Conservation (phyloP, 2,888 invertebrate genomes). For the Andrena camellia region DNA sequence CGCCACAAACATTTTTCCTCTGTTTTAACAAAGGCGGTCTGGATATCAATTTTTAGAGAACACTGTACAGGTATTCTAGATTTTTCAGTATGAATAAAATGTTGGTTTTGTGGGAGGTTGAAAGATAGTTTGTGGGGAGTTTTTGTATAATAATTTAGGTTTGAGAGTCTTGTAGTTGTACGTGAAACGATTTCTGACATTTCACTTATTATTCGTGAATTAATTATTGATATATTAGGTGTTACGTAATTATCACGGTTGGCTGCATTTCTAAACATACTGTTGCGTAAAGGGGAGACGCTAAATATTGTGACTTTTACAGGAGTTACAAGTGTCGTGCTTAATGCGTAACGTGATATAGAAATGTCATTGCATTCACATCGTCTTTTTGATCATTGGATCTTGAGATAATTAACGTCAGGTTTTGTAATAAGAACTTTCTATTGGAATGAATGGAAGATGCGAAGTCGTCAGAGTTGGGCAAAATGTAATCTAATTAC, state of each 20-base stretch:
- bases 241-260: background rate
- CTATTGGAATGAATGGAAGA: background rate
- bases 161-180: no score
- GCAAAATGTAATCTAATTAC: no score
- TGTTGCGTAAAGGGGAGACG: background rate
- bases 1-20: background rate
- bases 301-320: background rate
- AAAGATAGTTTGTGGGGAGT: no score
- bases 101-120: no score
- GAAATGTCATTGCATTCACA: background rate
- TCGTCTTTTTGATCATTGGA: background rate
- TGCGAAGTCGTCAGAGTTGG: no score
- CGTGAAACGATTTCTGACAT: background rate
- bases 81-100: background rate
- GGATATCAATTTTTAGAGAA: background rate
- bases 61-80: background rate
- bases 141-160: background rate
- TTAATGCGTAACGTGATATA: background rate
- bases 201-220: background rate
- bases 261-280: background rate
- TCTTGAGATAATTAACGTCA: constrained; percentile 1
- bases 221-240: background rate
- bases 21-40: background rate
- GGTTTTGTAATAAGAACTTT: background rate
- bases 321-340: background rate